phyloP scores from a whole-genome alignment of 2,888 invertebrate genomes.

The Philhelius pedissequus region DNA sequence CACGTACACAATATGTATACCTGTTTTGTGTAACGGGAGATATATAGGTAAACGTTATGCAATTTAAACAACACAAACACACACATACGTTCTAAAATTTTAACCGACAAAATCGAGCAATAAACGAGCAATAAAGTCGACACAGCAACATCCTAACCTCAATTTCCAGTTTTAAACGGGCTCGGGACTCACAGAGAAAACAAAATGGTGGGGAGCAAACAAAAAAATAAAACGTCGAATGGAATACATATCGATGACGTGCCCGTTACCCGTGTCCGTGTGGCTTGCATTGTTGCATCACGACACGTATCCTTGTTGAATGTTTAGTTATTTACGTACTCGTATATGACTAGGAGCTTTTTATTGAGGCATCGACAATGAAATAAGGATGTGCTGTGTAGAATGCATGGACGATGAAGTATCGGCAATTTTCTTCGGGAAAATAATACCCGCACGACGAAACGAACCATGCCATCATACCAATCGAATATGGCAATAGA shows the following conservation, averaged over 20 bases:
- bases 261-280: conserved; percentile 2
- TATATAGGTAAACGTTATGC: conserved; percentile 4
- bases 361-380: not conserved
- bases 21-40: not conserved
- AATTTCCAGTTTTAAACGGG: conserved; percentile 47
- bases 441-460: conserved; percentile 24
- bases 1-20: not conserved
- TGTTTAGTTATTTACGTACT: not conserved
- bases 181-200: not conserved
- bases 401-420: conserved; percentile 54
- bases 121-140: conserved; percentile 66
- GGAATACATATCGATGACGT: conserved; percentile 7
- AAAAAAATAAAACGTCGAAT: not conserved
- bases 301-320: conserved; percentile 7
- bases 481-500: not conserved
- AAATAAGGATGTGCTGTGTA: not conserved
- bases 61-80: conserved; percentile 63
- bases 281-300: conserved; percentile 51
- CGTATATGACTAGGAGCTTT: not conserved
- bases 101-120: conserved; percentile 65
- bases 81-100: conserved; percentile 57
- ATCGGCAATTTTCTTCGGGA: conserved; percentile 36
- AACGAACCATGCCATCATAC: not conserved
- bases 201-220: not conserved
- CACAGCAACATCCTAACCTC: conserved; percentile 68